These are phyloP conservation scores for Pheosia tremula DNA, from an alignment of 2,888 invertebrate genomes.

Conservation along the genomic window DNA sequence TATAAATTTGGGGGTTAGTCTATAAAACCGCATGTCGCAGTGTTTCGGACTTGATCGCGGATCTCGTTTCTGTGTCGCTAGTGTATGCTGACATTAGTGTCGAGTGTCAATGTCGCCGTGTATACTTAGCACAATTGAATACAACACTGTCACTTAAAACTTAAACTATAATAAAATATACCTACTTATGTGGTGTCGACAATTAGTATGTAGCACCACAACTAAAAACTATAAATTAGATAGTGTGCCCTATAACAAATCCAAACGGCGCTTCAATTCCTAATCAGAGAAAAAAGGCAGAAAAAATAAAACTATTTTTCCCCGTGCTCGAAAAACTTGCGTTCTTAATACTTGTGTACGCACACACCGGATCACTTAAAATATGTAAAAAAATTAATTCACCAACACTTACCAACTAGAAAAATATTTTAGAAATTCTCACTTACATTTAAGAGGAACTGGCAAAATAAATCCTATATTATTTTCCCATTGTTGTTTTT, in stretches of 20 bases:
- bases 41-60: too few relatives aligned
- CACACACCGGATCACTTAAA: conserved; percentile 62
- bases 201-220: conserved; percentile 73
- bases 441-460: conserved; percentile 84
- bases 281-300: conserved; percentile 40
- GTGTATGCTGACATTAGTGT: too few relatives aligned
- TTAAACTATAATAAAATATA: conserved; percentile 69
- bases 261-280: conserved; percentile 57
- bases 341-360: conserved; percentile 70
- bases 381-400: conserved; percentile 71
- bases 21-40: too few relatives aligned
- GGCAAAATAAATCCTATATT: conserved; percentile 83
- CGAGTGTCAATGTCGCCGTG: too few relatives aligned
- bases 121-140: conserved; percentile 24
- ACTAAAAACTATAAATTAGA: conserved; percentile 65
- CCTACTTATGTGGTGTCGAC: conserved; percentile 62
- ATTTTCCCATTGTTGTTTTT: conserved; percentile 28
- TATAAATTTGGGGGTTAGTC: too few relatives aligned
- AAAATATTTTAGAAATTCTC: conserved; percentile 84
- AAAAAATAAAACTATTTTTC: conserved; percentile 37
- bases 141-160: conserved; percentile 67
- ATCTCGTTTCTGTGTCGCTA: too few relatives aligned
- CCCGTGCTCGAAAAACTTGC: conserved; percentile 42
- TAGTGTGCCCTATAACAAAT: conserved; percentile 62
- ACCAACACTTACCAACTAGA: conserved; percentile 80